Evolutionary conservation across 2,888 invertebrate species (phyloP).

Genomic region (Octonoba sinensis): DNA sequence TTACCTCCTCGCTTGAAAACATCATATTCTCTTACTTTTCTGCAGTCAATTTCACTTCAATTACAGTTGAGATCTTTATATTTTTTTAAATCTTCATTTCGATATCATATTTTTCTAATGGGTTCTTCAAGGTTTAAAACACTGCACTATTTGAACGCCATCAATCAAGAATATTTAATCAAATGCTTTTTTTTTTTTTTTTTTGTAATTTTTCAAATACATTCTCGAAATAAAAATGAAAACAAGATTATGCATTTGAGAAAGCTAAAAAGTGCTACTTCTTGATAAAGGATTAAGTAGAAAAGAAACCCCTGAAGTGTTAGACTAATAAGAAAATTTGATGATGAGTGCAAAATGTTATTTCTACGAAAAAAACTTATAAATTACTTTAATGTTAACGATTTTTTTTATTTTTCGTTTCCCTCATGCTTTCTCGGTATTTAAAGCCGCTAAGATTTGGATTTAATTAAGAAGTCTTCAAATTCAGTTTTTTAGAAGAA

Average conservation of each 20-base stretch:
- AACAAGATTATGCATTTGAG: constrained; percentile 21
- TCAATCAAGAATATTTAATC: constrained; percentile 27
- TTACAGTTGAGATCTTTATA: no score
- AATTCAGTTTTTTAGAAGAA: no score
- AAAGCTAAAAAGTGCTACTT: constrained; percentile 23
- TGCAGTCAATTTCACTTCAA: no score
- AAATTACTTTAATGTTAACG: no score
- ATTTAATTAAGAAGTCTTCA: not conserved
- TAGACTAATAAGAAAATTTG: constrained; percentile 19
- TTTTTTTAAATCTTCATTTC: no score
- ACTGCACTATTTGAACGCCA: not conserved
- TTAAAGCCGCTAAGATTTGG: not conserved
- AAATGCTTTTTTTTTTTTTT: not conserved
- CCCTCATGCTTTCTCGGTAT: not conserved
- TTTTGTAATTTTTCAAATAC: no score
- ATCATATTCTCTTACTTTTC: no score
- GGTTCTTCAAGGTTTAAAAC: no score
- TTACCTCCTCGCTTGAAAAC: no score
- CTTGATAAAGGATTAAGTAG: constrained; percentile 34
- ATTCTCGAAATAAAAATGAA: constrained; percentile 22
- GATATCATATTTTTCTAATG: no score
- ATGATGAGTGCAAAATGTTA: not conserved
- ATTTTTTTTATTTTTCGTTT: no score
- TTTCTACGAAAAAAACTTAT: no score
- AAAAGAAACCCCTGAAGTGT: constrained; percentile 7